These are phyloP conservation scores for Rhyacophila brunnea DNA, from an alignment of 1,140 invertebrate genomes.

Conservation along the genomic window DNA sequence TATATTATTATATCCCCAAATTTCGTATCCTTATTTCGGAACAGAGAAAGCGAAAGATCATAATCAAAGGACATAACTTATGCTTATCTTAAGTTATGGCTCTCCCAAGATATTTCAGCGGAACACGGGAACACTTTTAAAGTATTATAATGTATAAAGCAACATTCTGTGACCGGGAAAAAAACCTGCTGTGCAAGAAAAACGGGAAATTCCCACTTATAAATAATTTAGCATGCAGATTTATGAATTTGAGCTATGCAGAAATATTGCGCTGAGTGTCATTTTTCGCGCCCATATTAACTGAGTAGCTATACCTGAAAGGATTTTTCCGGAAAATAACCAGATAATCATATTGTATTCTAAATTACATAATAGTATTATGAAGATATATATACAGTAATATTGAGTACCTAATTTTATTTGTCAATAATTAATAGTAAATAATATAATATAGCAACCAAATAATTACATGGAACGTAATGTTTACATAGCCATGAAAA, in stretches of 20 bases:
- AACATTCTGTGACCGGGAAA: slow-evolving; percentile 11
- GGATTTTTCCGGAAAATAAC: too few species aligned
- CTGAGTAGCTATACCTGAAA: too few species aligned
- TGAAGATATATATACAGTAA: too few species aligned
- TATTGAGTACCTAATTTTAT: too few species aligned
- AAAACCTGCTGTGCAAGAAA: slow-evolving; percentile 6
- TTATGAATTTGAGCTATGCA: slow-evolving; percentile 30
- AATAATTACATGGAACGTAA: too few species aligned
- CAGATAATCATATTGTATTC: too few species aligned
- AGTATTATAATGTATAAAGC: slow-evolving; percentile 34
- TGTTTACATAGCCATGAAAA: too few species aligned
- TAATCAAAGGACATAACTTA: slow-evolving; percentile 37
- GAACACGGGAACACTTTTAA: slow-evolving; percentile 37
- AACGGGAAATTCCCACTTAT: background rate
- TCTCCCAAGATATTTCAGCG: slow-evolving; percentile 28
- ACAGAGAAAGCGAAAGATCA: slow-evolving; percentile 30
- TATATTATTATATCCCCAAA: slow-evolving; percentile 9
- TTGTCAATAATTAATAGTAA: too few species aligned
- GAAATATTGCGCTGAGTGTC: slow-evolving; percentile 20
- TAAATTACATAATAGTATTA: too few species aligned
- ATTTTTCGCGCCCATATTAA: slow-evolving; percentile 4
- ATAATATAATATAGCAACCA: too few species aligned
- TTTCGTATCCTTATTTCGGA: slow-evolving; percentile 19
- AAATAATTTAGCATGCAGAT: slow-evolving; percentile 19
- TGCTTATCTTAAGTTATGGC: slow-evolving; percentile 37